Evolutionary conservation across 2,797 vertebrate species (phyloP).

Genomic region (Emydoidea blandingii): DNA sequence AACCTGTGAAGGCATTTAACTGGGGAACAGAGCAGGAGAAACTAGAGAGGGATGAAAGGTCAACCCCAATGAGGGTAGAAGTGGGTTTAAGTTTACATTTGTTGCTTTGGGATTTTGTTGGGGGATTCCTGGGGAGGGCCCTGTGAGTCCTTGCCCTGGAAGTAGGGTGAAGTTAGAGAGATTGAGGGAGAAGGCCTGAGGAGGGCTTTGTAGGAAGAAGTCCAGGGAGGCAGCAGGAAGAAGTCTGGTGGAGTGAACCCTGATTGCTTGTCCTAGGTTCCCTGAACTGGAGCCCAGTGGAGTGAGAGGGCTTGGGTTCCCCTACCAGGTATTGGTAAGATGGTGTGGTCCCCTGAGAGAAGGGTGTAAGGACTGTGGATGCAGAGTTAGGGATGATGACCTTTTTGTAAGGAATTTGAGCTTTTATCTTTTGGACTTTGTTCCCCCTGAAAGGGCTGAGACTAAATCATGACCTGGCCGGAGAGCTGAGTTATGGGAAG

Average conservation of each 20-base stretch:
- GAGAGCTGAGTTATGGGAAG: neutral
- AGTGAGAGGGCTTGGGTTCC: neutral
- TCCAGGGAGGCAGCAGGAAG: too few species aligned
- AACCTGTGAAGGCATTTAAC: too few species aligned
- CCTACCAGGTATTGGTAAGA: neutral
- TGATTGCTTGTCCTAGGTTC: neutral
- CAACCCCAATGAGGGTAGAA: too few species aligned
- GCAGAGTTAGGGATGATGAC: neutral
- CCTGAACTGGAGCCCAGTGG: neutral
- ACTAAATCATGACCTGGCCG: neutral
- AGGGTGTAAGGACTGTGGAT: neutral
- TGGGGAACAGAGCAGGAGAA: too few species aligned
- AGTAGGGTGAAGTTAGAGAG: too few species aligned
- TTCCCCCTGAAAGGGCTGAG: neutral
- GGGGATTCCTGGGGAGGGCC: too few species aligned
- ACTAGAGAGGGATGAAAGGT: too few species aligned
- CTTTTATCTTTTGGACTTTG: neutral
- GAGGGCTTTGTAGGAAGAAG: too few species aligned
- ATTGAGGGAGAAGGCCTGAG: too few species aligned
- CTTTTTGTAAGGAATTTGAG: neutral
- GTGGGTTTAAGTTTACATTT: too few species aligned
- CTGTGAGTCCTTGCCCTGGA: too few species aligned
- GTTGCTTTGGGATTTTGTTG: too few species aligned
- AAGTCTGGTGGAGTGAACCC: neutral
- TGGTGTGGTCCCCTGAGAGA: neutral